Evolutionary conservation across 2,113 vertebrate species (phyloP).

Genomic region (Piprites chloris): DNA sequence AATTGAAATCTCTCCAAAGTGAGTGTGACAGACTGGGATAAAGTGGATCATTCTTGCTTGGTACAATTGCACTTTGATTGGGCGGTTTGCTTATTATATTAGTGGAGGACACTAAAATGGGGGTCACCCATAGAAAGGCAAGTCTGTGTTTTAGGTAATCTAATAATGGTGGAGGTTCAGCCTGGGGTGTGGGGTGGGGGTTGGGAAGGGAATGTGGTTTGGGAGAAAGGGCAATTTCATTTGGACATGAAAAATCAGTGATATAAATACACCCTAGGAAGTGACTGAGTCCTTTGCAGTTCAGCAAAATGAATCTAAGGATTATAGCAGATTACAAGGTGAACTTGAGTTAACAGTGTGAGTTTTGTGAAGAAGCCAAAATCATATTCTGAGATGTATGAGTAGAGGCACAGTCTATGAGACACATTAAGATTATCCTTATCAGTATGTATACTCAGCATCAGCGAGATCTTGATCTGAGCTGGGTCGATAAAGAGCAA

Average conservation of each 20-base stretch:
- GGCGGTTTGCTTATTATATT: neutral
- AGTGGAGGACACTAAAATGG: neutral
- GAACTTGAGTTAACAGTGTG: neutral
- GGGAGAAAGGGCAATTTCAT: neutral
- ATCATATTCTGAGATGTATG: neutral
- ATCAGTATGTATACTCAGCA: neutral
- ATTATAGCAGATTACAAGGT: constrained; percentile 6
- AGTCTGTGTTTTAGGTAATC: neutral
- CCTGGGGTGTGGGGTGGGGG: rapidly evolving
- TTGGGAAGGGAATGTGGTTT: neutral
- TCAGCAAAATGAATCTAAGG: neutral
- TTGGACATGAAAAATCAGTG: neutral
- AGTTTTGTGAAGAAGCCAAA: neutral
- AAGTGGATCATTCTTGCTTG: neutral
- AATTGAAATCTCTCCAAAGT: neutral
- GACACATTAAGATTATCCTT: neutral
- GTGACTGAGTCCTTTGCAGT: neutral
- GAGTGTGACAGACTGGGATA: neutral
- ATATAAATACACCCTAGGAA: neutral
- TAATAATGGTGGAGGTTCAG: neutral
- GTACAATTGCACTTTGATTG: neutral
- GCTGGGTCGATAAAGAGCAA: neutral
- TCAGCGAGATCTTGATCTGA: neutral
- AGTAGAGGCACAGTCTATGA: neutral
- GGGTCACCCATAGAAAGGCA: neutral